A percentile compares a stretch with the other conserved stretches of the same genome.
Conservation (phyloP, 1,140 invertebrate genomes). For the Calephelis virginiensis region DNA sequence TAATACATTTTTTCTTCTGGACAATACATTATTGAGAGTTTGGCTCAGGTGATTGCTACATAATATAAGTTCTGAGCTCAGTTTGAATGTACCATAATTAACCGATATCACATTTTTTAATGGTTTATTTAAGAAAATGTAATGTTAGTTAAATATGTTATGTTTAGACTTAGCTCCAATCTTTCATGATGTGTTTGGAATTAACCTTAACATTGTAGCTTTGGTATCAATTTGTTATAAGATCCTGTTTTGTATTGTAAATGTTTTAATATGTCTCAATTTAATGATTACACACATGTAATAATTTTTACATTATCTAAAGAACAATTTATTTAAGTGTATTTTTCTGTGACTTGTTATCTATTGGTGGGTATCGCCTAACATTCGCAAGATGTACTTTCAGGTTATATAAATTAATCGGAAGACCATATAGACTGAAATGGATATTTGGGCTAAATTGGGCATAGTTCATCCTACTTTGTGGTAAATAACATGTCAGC, state of each 20-base stretch:
- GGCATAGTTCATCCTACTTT: slow-evolving; percentile 51
- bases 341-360: slow-evolving; percentile 40
- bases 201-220: neutral
- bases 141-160: no score
- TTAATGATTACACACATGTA: slow-evolving; percentile 15
- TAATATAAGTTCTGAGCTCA: no score
- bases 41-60: neutral
- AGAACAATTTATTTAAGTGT: slow-evolving; percentile 20
- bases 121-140: no score
- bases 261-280: slow-evolving; percentile 15
- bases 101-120: no score
- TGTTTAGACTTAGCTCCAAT: no score
- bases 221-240: slow-evolving; percentile 13
- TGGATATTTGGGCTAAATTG: slow-evolving; percentile 57
- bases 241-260: slow-evolving; percentile 13
- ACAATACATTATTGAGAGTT: neutral
- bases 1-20: slow-evolving; percentile 37
- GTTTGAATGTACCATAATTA: no score
- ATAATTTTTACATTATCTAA: slow-evolving; percentile 3
- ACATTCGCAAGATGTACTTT: slow-evolving; percentile 57
- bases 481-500: slow-evolving; percentile 52
- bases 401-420: slow-evolving; percentile 51
- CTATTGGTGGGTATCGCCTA: slow-evolving; percentile 34
- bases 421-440: slow-evolving; percentile 53
- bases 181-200: no score